A percentile compares a stretch with the other conserved stretches of the same genome.
These are phyloP conservation scores for Vanessa cardui DNA, from an alignment of 2,888 invertebrate species.

Conservation along the genomic window DNA sequence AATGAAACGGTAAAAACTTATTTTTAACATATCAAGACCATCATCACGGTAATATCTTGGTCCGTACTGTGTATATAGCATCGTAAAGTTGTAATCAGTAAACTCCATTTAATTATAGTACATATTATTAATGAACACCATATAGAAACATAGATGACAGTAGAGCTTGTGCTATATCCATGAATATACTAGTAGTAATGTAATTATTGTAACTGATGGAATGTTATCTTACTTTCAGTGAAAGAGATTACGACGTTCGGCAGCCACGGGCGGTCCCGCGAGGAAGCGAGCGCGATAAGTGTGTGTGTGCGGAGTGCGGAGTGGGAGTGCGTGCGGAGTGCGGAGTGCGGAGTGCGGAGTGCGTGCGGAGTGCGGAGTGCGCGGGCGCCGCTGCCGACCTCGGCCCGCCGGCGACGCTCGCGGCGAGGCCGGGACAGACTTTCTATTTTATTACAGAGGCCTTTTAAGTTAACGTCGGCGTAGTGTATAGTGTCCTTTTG, in stretches of 20 bases:
- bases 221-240: slow-evolving; percentile 59
- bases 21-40: background rate
- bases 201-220: slow-evolving; percentile 3
- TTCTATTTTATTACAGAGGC: slow-evolving; percentile 54
- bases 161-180: background rate
- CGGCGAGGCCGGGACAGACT: slow-evolving; percentile 29
- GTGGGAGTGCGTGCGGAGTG: slow-evolving; percentile 43
- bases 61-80: background rate
- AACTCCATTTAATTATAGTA: background rate
- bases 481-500: slow-evolving; percentile 33
- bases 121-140: no score
- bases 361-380: slow-evolving; percentile 35
- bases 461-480: slow-evolving; percentile 50
- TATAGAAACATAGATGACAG: no score
- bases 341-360: slow-evolving; percentile 29
- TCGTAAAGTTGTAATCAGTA: background rate
- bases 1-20: background rate
- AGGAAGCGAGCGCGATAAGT: slow-evolving; percentile 71
- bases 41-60: background rate
- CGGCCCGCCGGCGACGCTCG: slow-evolving; percentile 28
- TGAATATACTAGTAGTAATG: background rate
- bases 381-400: slow-evolving; percentile 23
- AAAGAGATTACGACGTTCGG: slow-evolving; percentile 76
- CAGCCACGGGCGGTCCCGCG: slow-evolving; percentile 66
- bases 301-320: slow-evolving; percentile 37